phyloP scores from a whole-genome alignment of 1,140 invertebrate species.

The Euwallacea fornicatus region DNA sequence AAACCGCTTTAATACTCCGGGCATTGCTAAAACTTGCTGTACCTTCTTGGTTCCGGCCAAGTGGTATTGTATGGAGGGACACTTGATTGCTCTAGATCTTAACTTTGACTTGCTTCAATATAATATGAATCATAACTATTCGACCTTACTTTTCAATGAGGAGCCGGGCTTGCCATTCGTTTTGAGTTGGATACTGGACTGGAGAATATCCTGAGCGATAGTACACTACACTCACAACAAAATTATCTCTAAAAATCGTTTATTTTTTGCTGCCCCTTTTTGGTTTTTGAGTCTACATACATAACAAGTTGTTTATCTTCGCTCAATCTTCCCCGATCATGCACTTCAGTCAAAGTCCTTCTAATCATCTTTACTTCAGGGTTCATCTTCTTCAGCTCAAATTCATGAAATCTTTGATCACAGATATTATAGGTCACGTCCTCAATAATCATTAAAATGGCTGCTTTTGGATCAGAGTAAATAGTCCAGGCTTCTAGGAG shows the following conservation, averaged over 20 bases:
- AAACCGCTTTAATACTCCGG: constrained; percentile 74
- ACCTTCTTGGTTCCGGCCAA: constrained; percentile 85
- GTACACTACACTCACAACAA: constrained; percentile 82
- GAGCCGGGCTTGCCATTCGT: constrained; percentile 84
- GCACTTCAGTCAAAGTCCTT: constrained; percentile 67
- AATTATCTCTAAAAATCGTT: constrained; percentile 59
- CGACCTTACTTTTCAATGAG: constrained; percentile 71
- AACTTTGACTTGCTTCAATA: constrained; percentile 19
- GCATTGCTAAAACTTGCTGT: constrained; percentile 80
- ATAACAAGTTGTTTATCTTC: constrained; percentile 65
- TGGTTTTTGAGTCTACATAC: constrained; percentile 54
- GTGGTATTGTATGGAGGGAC: constrained; percentile 90
- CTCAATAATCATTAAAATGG: constrained; percentile 88
- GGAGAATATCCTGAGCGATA: constrained; percentile 70
- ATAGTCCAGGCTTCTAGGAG: constrained; percentile 78
- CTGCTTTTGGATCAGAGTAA: constrained; percentile 66
- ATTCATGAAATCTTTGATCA: constrained; percentile 90
- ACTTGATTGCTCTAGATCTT: constrained; percentile 81
- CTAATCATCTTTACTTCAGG: constrained; percentile 75
- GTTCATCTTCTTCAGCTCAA: constrained; percentile 71
- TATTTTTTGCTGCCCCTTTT: no score
- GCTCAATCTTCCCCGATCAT: constrained; percentile 59
- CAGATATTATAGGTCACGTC: constrained; percentile 84
- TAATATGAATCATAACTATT: neutral
- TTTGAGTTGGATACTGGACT: constrained; percentile 79